A percentile compares a stretch with the other conserved stretches of the same genome.
phyloP scores from a whole-genome alignment of 2,113 vertebrate species.

The Phylloscopus trochiloides region DNA sequence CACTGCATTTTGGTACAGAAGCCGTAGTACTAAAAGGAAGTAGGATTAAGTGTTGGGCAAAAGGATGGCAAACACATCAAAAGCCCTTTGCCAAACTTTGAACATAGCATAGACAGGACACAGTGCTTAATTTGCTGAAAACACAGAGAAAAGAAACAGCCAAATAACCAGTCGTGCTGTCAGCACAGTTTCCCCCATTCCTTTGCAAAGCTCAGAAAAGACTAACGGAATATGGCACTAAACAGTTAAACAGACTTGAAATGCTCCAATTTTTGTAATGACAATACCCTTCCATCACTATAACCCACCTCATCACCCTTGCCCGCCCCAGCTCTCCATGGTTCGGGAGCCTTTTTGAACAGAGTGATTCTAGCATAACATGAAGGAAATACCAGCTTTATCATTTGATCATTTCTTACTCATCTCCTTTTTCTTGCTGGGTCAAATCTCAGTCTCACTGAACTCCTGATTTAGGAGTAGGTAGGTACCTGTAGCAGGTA shows the following conservation, averaged over 20 bases:
- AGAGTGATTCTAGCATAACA: neutral
- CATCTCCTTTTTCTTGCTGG: neutral
- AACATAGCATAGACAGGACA: neutral
- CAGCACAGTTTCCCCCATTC: neutral
- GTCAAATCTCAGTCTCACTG: slow-evolving; percentile 7
- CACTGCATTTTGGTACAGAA: neutral
- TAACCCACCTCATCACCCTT: neutral
- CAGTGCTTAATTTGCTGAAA: neutral
- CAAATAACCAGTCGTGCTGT: neutral
- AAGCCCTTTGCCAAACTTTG: neutral
- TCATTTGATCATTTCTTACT: slow-evolving; percentile 5
- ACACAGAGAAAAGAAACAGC: neutral
- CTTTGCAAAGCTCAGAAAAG: neutral
- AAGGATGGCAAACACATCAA: neutral
- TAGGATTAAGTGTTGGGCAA: neutral
- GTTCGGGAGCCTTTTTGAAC: neutral
- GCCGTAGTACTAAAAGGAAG: neutral
- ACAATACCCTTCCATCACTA: neutral
- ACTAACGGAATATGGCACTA: neutral
- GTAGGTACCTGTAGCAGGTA: neutral
- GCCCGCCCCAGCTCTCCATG: neutral
- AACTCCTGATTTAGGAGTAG: neutral
- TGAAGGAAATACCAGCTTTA: slow-evolving; percentile 14
- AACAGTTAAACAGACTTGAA: slow-evolving; percentile 13
- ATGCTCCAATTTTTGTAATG: slow-evolving; percentile 5